phyloP scores from a whole-genome alignment of 2,888 invertebrate genomes.

The Dugesia japonica region DNA sequence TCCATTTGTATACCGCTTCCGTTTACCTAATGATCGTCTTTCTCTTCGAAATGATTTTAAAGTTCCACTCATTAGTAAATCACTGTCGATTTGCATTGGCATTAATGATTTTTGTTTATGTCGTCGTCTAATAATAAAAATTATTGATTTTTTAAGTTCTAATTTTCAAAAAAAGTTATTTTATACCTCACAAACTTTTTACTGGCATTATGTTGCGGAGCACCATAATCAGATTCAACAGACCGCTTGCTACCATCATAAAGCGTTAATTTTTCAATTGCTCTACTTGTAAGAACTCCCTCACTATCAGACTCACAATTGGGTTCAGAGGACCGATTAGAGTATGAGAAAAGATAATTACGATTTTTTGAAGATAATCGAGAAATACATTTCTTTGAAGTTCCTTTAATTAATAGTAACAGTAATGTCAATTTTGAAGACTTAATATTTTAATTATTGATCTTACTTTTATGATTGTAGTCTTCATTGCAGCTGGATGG shows the following conservation, averaged over 20 bases:
- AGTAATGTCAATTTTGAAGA: no score
- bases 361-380: not conserved
- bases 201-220: not conserved
- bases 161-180: not conserved
- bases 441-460: no score
- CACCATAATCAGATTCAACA: not conserved
- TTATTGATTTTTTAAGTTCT: no score
- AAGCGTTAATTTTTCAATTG: not conserved
- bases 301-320: slow-evolving; percentile 7
- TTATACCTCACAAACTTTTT: not conserved
- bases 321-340: not conserved
- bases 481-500: slow-evolving; percentile 1
- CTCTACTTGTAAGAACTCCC: not conserved
- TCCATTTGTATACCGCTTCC: not conserved
- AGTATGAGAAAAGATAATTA: not conserved
- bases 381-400: slow-evolving; percentile 9
- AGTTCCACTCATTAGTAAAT: not conserved
- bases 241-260: not conserved
- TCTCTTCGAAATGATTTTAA: not conserved
- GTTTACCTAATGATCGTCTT: not conserved
- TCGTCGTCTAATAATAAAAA: not conserved
- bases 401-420: not conserved
- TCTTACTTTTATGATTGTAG: not conserved
- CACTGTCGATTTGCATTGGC: slow-evolving; percentile 2
- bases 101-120: not conserved